Base-by-base conservation (phyloP, 2,888 invertebrate species). In the Acrobasis suavella region DNA sequence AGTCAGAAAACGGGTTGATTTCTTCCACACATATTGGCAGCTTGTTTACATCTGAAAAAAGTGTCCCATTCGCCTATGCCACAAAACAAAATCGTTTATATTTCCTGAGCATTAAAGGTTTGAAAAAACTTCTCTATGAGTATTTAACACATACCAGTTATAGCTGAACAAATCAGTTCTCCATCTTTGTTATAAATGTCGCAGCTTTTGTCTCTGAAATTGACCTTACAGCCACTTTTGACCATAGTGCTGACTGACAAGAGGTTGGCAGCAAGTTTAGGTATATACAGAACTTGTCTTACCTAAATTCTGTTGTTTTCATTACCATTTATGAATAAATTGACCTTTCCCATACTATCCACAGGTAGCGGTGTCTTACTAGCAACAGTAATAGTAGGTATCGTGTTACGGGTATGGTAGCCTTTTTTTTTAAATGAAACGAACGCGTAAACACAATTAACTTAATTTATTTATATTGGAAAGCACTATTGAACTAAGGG, bases 1-100 rank as follows among this genome's bases (percentile, higher is more conserved):
- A 52, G 46, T 17, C 37, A 38, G 10, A 2, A 9, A 61, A 61
- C 12, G 52, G 50, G n/a, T 17, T 62, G 9, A 72, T 61, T 50
- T 69, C 72, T 32, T 70, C 67, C 14, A 69, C 60, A 66, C 66
- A 70, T 1, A 22, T 14, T 14, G 64, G 60, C 60, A 72, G 51
- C 56, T 59, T 74, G 32, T 65, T 67, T 10, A 72, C 64, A 65
- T 69, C 69, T 54, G 67, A 22, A 32, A 71, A 61, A 71, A 58
- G 50, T 71, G 73, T 22, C 69, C 69, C 70, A 72, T 69, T 17
- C 71, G 64, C 5, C 42, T 42, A 12, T 12, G 42, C 42, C 42
- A 42, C 14, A 42, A 14, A 42, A 42, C 14, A 42, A 12, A 9
- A 42, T 42, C 42, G 8, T 39, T 39, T 39, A 39, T 9, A 14